Evolutionary conservation across 2,888 invertebrate species (phyloP).

Genomic region (Danaus chrysippus): DNA sequence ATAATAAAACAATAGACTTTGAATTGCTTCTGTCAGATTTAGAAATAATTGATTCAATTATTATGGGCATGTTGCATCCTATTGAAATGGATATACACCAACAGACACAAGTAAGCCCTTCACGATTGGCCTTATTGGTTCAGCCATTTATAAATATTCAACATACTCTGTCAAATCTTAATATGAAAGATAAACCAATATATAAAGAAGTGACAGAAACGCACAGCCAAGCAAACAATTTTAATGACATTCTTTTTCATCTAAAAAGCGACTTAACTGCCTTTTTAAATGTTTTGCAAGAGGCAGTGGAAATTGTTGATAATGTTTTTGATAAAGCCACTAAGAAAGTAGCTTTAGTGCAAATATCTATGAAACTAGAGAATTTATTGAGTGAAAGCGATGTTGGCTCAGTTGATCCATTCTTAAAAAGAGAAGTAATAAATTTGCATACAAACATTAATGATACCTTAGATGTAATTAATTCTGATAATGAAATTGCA

Average conservation of each 20-base stretch:
- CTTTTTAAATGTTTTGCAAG: constrained; percentile 51
- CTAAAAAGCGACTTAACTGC: constrained; percentile 58
- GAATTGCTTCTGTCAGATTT: constrained; percentile 54
- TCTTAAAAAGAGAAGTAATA: constrained; percentile 36
- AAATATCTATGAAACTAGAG: constrained; percentile 53
- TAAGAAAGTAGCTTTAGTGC: constrained; percentile 50
- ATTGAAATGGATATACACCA: constrained; percentile 53
- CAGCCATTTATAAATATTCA: constrained; percentile 63
- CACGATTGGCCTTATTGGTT: constrained; percentile 55
- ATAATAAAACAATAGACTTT: constrained; percentile 57
- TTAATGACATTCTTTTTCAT: constrained; percentile 51
- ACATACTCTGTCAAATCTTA: constrained; percentile 58
- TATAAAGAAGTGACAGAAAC: constrained; percentile 62
- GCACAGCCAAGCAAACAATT: constrained; percentile 55
- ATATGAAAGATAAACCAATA: constrained; percentile 61
- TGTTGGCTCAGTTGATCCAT: constrained; percentile 12
- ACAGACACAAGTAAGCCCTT: constrained; percentile 43
- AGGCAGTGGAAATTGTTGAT: constrained; percentile 53
- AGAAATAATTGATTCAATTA: constrained; percentile 50
- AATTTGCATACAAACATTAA: constrained; percentile 41
- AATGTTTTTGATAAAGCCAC: constrained; percentile 58
- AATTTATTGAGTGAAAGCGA: constrained; percentile 38
- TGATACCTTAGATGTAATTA: constrained; percentile 48
- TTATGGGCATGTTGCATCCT: constrained; percentile 63
- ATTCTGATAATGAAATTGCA: constrained; percentile 51